Base-by-base conservation (phyloP, 2,797 vertebrate genomes). In the Meda fulgida region DNA sequence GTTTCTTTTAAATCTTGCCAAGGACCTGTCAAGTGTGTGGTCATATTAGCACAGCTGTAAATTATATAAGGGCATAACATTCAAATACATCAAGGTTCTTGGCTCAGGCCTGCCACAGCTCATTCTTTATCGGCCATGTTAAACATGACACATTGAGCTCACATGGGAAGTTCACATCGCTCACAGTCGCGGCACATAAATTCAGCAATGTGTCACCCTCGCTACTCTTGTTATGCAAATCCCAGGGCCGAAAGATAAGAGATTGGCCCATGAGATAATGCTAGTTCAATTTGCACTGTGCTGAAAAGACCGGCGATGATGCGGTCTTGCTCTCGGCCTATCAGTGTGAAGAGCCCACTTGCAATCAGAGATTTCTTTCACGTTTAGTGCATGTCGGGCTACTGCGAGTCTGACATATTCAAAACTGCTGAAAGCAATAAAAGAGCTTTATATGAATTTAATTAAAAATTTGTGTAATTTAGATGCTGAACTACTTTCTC, bases 321-420 rank as follows among this genome's bases (percentile, higher is more conserved):
- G 65, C 19, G 1, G 23, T 60, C 63, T 84, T 77, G 40, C 53
- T 70, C 46, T 29, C 36, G 4, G 5, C 36, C 65, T 78, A 78
- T 84, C 63, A 78, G 36, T 23, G 36, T 29, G 11, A 58, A 58
- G 83, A 58, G 83, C 65, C 40, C 36, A 78, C 65, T 58, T 70
- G 48, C 75, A 78, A 78, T 78, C 83, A 84, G n/a, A 48, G 26
- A 18, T 69, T 78, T 84, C 19, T 58, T 84, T 70, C 36, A 84
- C 48, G 75, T 69, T 67, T 70, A 26, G n/a, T 58, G 10, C 48
- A 78, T 67, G n/a, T n/a, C 58, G 26, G n/a, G 73, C 7, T 34
- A 65, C 26, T 78, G 66, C 34, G 23, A 38, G 23, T 23, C 21
- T 69, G 46, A 58, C 13, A 34, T 43, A 78, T 58, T 78, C 36